Percentiles rank a stretch among this genome's conserved stretches.
Conservation (phyloP, 2,113 vertebrate species). For the Brachyistius frenatus region DNA sequence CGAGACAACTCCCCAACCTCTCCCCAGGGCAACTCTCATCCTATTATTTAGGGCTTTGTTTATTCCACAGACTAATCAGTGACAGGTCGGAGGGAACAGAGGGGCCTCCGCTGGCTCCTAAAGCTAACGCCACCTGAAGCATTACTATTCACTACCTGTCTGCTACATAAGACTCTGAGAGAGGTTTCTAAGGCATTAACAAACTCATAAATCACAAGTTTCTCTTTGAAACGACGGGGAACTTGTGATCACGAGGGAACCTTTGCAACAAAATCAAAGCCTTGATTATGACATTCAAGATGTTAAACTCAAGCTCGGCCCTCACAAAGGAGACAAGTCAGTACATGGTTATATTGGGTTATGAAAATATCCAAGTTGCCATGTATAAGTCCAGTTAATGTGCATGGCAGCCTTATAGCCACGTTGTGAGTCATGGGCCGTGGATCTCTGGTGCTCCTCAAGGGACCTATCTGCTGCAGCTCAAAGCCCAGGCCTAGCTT, state of each 20-base stretch:
- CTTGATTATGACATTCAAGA: slow-evolving; percentile 51
- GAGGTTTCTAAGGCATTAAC: slow-evolving; percentile 55
- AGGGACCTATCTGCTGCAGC: slow-evolving; percentile 74
- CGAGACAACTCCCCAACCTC: slow-evolving; percentile 79
- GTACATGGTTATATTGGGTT: slow-evolving; percentile 63
- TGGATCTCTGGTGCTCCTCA: slow-evolving; percentile 76
- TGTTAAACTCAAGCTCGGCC: slow-evolving; percentile 46
- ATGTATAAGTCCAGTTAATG: slow-evolving; percentile 75
- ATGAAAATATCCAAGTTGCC: slow-evolving; percentile 74
- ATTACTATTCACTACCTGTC: slow-evolving; percentile 72
- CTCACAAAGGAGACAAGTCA: slow-evolving; percentile 61
- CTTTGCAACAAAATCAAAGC: slow-evolving; percentile 56
- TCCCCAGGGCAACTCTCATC: slow-evolving; percentile 74
- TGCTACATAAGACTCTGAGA: slow-evolving; percentile 46
- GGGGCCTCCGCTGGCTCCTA: slow-evolving; percentile 57
- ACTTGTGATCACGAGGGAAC: slow-evolving; percentile 34
- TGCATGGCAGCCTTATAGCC: slow-evolving; percentile 72
- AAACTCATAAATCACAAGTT: slow-evolving; percentile 53
- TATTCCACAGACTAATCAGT: slow-evolving; percentile 83
- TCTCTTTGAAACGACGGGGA: slow-evolving; percentile 45
- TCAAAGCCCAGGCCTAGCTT: slow-evolving; percentile 70
- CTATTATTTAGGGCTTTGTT: slow-evolving; percentile 84
- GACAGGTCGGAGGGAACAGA: slow-evolving; percentile 72
- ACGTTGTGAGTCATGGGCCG: slow-evolving; percentile 75
- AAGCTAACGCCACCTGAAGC: slow-evolving; percentile 71